Conservation (phyloP, 2,888 invertebrate genomes). For the Dione juno region DNA sequence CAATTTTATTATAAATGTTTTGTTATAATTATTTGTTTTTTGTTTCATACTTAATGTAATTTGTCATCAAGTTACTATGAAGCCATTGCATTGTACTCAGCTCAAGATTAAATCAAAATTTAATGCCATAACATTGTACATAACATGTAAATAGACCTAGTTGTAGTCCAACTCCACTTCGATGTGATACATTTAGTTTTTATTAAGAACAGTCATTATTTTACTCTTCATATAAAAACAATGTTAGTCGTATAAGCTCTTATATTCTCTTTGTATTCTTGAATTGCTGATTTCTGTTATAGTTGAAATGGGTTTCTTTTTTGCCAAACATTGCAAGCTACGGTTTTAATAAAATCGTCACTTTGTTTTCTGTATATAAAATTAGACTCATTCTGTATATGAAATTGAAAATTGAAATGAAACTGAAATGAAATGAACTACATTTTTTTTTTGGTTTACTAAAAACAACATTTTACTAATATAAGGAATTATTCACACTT, state of each 20-base stretch:
- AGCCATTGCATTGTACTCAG: background rate
- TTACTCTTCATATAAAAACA: background rate
- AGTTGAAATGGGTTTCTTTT: background rate
- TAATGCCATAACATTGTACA: slow-evolving; percentile 35
- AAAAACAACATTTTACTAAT: no score
- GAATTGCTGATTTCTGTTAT: background rate
- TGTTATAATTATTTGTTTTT: background rate
- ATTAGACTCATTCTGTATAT: no score
- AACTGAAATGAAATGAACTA: no score
- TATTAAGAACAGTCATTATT: slow-evolving; percentile 20
- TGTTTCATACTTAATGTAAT: background rate
- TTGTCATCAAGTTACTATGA: background rate
- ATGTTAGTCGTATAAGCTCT: background rate
- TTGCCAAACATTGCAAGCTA: no score
- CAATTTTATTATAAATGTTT: slow-evolving; percentile 4
- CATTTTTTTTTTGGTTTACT: no score
- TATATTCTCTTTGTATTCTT: background rate
- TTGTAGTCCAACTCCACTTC: slow-evolving; percentile 39
- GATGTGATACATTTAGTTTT: slow-evolving; percentile 35
- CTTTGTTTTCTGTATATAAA: no score
- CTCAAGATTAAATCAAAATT: background rate
- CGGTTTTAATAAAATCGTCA: no score
- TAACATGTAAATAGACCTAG: slow-evolving; percentile 41
- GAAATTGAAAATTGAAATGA: no score
- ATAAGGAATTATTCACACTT: background rate